phyloP scores from a whole-genome alignment of 2,797 vertebrate species.

The Microchirus variegatus region DNA sequence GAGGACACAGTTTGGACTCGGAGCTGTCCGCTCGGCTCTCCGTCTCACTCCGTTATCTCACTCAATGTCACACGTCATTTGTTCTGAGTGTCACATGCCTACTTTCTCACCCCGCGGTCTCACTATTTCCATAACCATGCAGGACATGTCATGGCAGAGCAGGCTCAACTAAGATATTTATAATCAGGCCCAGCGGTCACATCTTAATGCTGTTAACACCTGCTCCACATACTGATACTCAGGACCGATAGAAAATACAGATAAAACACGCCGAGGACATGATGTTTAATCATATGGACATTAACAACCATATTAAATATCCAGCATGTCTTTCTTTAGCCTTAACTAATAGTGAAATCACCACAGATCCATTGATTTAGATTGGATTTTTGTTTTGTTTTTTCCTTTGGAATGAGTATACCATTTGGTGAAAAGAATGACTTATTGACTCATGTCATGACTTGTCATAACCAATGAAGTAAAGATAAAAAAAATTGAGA shows the following conservation, averaged over 20 bases:
- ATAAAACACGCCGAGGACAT: no score
- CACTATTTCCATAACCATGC: slow-evolving; percentile 33
- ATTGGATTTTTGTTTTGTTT: no score
- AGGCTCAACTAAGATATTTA: slow-evolving; percentile 62
- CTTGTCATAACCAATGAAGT: no score
- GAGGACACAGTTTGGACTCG: slow-evolving; percentile 17
- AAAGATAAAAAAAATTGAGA: no score
- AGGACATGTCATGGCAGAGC: slow-evolving; percentile 33
- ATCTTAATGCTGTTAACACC: slow-evolving; percentile 41
- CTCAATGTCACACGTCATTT: slow-evolving; percentile 52
- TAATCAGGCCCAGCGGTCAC: slow-evolving; percentile 59
- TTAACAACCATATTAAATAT: no score
- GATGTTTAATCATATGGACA: no score
- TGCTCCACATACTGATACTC: slow-evolving; percentile 13
- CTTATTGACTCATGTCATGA: no score
- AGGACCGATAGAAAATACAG: slow-evolving; percentile 1
- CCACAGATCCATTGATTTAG: no score
- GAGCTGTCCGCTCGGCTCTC: slow-evolving; percentile 31
- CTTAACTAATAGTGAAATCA: no score
- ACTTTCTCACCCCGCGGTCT: slow-evolving; percentile 33
- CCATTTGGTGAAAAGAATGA: no score
- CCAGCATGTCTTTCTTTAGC: no score
- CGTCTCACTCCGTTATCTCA: slow-evolving; percentile 35
- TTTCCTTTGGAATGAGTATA: no score
- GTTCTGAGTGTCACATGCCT: slow-evolving; percentile 32